Evolutionary conservation across 2,797 vertebrate species (phyloP), one percentile per base, ranked within the genome.

Genomic region (Rhyacichthys aspro): DNA sequence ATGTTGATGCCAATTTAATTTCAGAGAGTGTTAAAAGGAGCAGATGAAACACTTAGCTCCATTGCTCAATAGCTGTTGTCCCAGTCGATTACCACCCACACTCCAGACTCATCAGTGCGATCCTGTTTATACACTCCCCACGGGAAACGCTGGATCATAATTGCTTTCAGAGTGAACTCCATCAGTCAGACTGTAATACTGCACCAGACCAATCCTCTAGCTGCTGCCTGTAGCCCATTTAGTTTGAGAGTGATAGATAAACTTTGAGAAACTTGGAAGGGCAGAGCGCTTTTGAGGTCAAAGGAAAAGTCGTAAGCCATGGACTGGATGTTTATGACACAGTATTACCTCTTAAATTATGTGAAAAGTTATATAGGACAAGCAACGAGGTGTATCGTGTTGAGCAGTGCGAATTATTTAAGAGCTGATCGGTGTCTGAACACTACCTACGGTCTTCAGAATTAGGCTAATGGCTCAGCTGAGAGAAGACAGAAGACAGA

Each of bases 91-190:
- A 67, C 58, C 2, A 16, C 70, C 64, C 66, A 76, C 64, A 72
- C 55, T 63, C 69, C 63, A 70, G 47, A 55, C 76, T 84, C 71
- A 84, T 84, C 78, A 83, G 69, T 63, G 55, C 79, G 70, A 74
- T 79, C 63, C 62, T 79, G 81, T 79, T 80, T 62, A 68, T 64
- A 70, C 44, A 59, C 57, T 62, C 69, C 69, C 70, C 70, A 57
- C 54, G 59, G 68, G 77, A 49, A 66, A 62, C 32, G 55, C 57
- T 8, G 43, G 8, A 64, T 81, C 61, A 72, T 79, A 82, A 82
- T 79, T 84, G 80, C 78, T 84, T 72, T 84, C 54, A 72, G 63
- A 74, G 60, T 39, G 72, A 84, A 70, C 39, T 48, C 63, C 44
- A 70, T 78, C 76, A 78, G 46, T 70, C 71, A 85, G 61, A 39